A percentile compares a stretch with the other conserved stretches of the same genome.
Conservation (phyloP, 2,888 invertebrate species). For the Epinotia bilunana region DNA sequence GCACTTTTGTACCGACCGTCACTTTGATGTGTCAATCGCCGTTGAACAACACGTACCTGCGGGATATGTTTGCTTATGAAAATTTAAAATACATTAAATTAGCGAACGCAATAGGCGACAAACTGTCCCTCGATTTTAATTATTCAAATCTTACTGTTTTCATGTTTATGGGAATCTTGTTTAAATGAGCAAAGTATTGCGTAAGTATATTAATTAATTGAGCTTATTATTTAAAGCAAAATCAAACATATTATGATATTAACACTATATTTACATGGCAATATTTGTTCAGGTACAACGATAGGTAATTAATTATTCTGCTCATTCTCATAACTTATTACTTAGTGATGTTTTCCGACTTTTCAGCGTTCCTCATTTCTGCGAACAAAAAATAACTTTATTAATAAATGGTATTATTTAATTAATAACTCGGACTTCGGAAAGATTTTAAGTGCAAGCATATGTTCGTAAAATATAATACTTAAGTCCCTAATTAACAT, state of each 20-base stretch:
- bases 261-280: slow-evolving; percentile 19
- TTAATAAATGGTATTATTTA: neutral
- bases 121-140: slow-evolving; percentile 1
- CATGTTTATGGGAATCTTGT: neutral
- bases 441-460: too few relatives aligned
- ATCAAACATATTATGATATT: slow-evolving; percentile 10
- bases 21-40: neutral
- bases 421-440: too few relatives aligned
- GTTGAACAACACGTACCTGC: slow-evolving; percentile 7
- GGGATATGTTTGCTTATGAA: slow-evolving; percentile 17
- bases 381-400: slow-evolving; percentile 9
- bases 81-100: slow-evolving; percentile 27
- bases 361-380: slow-evolving; percentile 30
- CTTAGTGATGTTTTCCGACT: slow-evolving; percentile 25
- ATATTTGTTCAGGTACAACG: slow-evolving; percentile 33
- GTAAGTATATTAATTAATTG: too few relatives aligned
- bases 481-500: too few relatives aligned
- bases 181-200: too few relatives aligned
- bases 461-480: too few relatives aligned
- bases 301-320: neutral
- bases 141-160: slow-evolving; percentile 8
- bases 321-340: slow-evolving; percentile 13
- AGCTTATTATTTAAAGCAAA: neutral
- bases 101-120: slow-evolving; percentile 9
- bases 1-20: neutral